Conservation (phyloP, 2,113 vertebrate genomes). For the Neodon shergylaensis region DNA sequence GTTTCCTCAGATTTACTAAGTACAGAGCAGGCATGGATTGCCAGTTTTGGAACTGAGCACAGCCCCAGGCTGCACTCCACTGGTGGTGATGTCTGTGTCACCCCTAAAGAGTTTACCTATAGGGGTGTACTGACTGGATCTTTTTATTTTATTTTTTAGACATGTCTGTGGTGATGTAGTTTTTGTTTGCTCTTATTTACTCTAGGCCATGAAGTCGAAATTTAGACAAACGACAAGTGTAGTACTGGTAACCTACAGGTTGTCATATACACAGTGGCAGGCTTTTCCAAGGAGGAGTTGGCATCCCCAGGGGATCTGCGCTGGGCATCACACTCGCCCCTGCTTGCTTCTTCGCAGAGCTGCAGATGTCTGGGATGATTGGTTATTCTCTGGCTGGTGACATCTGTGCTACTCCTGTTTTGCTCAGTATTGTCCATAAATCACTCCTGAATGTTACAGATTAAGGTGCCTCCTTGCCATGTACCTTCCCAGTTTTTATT, state of each 20-base stretch:
- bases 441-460: background rate
- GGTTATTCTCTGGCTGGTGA: background rate
- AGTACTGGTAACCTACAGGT: constrained; percentile 71
- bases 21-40: constrained; percentile 86
- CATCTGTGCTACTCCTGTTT: background rate
- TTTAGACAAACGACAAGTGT: constrained; percentile 64
- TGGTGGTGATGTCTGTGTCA: constrained; percentile 84
- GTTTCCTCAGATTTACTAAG: constrained; percentile 85
- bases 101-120: constrained; percentile 86
- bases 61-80: constrained; percentile 84
- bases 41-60: constrained; percentile 84
- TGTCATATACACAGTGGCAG: constrained; percentile 80
- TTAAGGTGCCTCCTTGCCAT: background rate
- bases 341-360: constrained; percentile 79
- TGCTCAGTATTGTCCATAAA: constrained; percentile 17
- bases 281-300: constrained; percentile 83
- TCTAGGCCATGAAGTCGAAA: constrained; percentile 54
- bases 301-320: constrained; percentile 83
- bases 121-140: constrained; percentile 83
- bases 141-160: constrained; percentile 57
- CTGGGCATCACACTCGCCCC: constrained; percentile 82
- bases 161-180: constrained; percentile 14
- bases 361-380: constrained; percentile 71
- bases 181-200: constrained; percentile 50
- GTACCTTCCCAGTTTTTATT: background rate